Evolutionary conservation across 2,888 invertebrate genomes (phyloP), one percentile per base, ranked within the genome.

Genomic region (Baccha elongata): DNA sequence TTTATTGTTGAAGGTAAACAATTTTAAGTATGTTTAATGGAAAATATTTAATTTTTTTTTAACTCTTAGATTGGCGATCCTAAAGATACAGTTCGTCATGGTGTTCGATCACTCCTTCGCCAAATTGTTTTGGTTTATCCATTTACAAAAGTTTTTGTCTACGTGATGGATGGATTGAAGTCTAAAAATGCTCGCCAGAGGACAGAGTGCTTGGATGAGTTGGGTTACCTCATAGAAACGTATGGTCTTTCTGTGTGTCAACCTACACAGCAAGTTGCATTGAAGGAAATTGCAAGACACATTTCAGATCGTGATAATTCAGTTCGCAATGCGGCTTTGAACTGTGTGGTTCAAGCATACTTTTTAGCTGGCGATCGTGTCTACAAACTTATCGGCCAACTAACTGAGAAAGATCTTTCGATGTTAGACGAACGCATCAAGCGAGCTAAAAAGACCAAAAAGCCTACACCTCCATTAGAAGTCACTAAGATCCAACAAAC

Each of bases 181-280:
- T 98, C 98, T 0, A 99, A 99, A 91, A 99, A 99, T 91, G 97
- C 99, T 0, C 93, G 99, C 44, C 99, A 99, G 89, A 93, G 99
- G 87, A 96, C 98, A 91, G 99, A 99, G 91, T 99, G 99, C 89
- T 92, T 99, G 69, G 98, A 98, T 86, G 97, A 98, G 89, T 93
- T 99, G 88, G 95, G 96, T 0, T 94, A 94, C 73, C 92, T 98
- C 65, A 95, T 99, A 65, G 97, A 97, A 89, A 94, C 93, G 48
- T 97, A 95, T 90, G 98, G 98, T 0, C 93, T 97, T 40, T 92
- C 93, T 21, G 96, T 97, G 26, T 96, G 98, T 90, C 94, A 96
- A 86, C 96, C 97, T 0, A 93, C 95, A 0, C 94, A 96, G 0
- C 93, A 93, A 23, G 94, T 93, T 1, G 96, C 98, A 0, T 91